phyloP scores from a whole-genome alignment of 2,888 invertebrate species.

The Lottia gigantea region DNA sequence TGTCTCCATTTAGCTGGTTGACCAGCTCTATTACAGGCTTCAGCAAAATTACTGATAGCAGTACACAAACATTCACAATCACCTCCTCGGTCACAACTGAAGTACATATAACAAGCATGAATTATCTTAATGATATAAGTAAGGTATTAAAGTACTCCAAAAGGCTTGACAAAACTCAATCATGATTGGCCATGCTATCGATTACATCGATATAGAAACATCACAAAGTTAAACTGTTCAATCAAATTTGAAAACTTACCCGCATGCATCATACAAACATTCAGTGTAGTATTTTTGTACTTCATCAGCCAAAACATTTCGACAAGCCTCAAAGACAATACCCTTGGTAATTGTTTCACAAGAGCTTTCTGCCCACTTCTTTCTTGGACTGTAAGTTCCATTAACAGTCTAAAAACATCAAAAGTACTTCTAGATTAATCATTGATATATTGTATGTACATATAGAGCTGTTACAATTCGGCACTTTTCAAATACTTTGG shows the following conservation, averaged over 20 bases:
- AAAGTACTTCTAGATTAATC: no score
- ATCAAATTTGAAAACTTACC: conserved; percentile 31
- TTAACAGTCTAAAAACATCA: neutral
- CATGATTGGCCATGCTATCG: no score
- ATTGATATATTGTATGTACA: no score
- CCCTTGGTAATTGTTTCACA: conserved; percentile 72
- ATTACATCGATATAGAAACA: no score
- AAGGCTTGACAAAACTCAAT: no score
- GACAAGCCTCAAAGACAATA: conserved; percentile 38
- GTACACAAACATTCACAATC: conserved; percentile 92
- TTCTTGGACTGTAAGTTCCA: conserved; percentile 6
- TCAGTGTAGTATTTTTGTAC: conserved; percentile 37
- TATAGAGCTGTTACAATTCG: no score
- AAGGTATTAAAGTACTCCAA: no score
- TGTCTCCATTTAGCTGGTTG: conserved; percentile 81
- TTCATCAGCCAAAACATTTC: conserved; percentile 29
- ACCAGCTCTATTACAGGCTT: conserved; percentile 82
- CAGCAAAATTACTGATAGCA: conserved; percentile 86
- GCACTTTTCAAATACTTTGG: no score
- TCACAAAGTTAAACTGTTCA: no score
- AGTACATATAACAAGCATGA: no score
- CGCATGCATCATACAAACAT: conserved; percentile 84
- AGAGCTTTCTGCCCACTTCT: conserved; percentile 78
- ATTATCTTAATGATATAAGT: no score
- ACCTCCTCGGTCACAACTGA: conserved; percentile 86